phyloP scores from a whole-genome alignment of 2,888 invertebrate genomes.

The Acanthosoma haemorrhoidale region DNA sequence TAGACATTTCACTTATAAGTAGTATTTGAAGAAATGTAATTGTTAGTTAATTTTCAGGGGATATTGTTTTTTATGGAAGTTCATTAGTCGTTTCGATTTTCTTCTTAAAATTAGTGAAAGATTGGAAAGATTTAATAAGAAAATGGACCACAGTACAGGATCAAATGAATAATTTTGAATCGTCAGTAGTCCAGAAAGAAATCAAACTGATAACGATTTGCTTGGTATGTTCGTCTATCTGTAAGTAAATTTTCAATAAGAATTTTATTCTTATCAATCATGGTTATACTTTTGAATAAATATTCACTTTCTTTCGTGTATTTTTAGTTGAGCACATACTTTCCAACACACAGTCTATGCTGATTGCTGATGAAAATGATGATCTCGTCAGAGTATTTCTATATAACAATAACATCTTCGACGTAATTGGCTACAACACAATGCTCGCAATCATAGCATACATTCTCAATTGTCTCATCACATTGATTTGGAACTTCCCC shows the following conservation, averaged over 20 bases:
- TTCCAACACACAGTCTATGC: conserved; percentile 56
- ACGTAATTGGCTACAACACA: conserved; percentile 36
- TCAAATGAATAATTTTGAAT: conserved; percentile 43
- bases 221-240: conserved; percentile 44
- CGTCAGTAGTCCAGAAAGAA: conserved; percentile 43
- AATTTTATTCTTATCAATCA: not conserved
- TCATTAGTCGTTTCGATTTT: conserved; percentile 51
- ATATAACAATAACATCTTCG: conserved; percentile 39
- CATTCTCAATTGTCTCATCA: conserved; percentile 40
- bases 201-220: conserved; percentile 43
- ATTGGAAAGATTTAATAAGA: conserved; percentile 51
- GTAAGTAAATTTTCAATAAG: conserved; percentile 40
- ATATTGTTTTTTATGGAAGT: conserved; percentile 54
- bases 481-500: conserved; percentile 44
- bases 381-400: conserved; percentile 44
- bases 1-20: not conserved
- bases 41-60: conserved; percentile 42
- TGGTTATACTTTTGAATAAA: not conserved
- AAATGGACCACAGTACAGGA: conserved; percentile 46
- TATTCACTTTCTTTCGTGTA: not conserved
- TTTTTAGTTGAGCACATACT: conserved; percentile 57
- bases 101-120: conserved; percentile 51
- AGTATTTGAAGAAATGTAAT: not conserved
- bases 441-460: conserved; percentile 37
- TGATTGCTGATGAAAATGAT: conserved; percentile 48